Base-by-base conservation (phyloP, 1,140 invertebrate genomes). In the Chrysoperla carnea region DNA sequence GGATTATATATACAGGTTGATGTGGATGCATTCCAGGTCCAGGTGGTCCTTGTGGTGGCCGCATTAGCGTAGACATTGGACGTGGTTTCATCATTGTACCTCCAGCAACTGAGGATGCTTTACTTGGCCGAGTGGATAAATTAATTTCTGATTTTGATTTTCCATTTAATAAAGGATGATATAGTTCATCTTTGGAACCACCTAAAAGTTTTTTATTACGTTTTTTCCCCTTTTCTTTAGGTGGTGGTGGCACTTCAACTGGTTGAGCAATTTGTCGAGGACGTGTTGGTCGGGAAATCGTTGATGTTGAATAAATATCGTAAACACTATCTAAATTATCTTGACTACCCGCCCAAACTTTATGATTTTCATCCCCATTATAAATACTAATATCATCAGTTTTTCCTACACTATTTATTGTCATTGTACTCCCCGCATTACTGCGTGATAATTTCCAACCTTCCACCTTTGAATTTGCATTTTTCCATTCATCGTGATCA, bases 341-440 rank as follows among this genome's bases (percentile, higher is more conserved):
- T 42, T 78, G 68, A 35, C 78, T 79, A 7, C 80, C 78, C 0
- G 79, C 81, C 87, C 87, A 92, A 2, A 92, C 81, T 61, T 94
- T 93, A 56, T 92, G 88, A 54, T 92, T 93, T 56, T 91, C 87
- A 54, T 91, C 84, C 1, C 83, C 85, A 54, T 89, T 89, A 55
- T 84, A 88, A 15, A 86, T 57, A 36, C 59, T 61, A 12, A 60
- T 50, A 43, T 61, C 59, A 45, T 61, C 59, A 42, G 59, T 59
- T 29, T 58, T 53, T 9, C 62, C 64, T 37, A 69, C 56, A 35
- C 69, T 72, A 48, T 70, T 73, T 1, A 73, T 53, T 1, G 70
- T 73, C 42, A 72, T 64, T 6, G 68, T 72, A 37, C 68, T 70
- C 7, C 71, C 70, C 9, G 64, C 59, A 8, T 61, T 55, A 5